phyloP scores from a whole-genome alignment of 2,888 invertebrate species.

The Odontomyia ornata region DNA sequence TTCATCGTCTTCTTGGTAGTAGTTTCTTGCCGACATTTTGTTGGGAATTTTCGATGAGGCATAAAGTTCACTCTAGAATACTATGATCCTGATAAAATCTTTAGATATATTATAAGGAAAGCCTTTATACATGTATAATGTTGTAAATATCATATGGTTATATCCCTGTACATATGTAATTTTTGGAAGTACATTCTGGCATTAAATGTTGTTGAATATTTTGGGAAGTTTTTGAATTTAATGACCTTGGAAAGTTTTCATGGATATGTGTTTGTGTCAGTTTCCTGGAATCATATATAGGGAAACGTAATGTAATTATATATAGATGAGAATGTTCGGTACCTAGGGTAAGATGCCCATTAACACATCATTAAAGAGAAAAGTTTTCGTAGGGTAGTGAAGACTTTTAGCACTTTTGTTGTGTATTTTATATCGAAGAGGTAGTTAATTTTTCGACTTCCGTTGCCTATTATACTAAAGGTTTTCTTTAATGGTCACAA shows the following conservation, averaged over 20 bases:
- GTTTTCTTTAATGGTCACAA: no score
- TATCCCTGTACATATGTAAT: neutral
- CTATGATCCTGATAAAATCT: neutral
- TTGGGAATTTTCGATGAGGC: slow-evolving; percentile 4
- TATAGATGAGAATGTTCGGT: no score
- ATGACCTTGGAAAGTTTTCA: slow-evolving; percentile 42
- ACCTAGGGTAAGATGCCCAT: no score
- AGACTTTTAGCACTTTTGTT: no score
- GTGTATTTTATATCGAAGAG: no score
- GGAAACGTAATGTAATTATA: no score
- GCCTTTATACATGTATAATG: neutral
- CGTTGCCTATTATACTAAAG: no score
- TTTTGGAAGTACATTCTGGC: neutral
- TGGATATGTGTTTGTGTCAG: neutral
- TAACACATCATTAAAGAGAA: no score
- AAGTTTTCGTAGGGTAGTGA: no score
- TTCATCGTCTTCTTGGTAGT: neutral
- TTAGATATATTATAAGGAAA: neutral
- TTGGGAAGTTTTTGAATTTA: slow-evolving; percentile 24
- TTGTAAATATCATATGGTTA: neutral
- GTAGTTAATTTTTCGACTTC: no score
- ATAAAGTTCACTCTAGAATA: slow-evolving; percentile 4
- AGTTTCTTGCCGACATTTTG: slow-evolving; percentile 10
- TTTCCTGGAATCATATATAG: no score
- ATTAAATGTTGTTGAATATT: neutral